A percentile compares a stretch with the other conserved stretches of the same genome.
phyloP scores from a whole-genome alignment of 2,888 invertebrate species.

The Heliconius sara region DNA sequence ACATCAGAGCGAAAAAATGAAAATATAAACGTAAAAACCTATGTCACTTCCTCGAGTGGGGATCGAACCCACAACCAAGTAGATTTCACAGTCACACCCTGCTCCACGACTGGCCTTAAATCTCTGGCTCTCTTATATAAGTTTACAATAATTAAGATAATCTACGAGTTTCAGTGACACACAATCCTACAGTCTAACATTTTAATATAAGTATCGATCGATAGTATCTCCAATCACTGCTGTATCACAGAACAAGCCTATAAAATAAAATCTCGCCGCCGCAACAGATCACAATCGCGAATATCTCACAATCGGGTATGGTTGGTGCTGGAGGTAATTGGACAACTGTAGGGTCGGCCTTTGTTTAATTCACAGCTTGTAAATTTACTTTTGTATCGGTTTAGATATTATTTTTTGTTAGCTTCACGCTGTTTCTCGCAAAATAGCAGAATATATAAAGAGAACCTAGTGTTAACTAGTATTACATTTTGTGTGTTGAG shows the following conservation, averaged over 20 bases:
- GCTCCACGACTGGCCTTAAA: too few relatives aligned
- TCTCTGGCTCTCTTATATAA: too few relatives aligned
- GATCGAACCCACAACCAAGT: too few relatives aligned
- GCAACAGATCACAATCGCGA: slow-evolving; percentile 11
- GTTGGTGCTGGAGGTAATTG: slow-evolving; percentile 19
- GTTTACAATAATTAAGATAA: slow-evolving; percentile 1
- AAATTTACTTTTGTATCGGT: neutral
- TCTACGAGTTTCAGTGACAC: neutral
- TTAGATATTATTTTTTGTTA: neutral
- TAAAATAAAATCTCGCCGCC: slow-evolving; percentile 24
- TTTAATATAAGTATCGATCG: neutral
- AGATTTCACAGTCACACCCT: too few relatives aligned
- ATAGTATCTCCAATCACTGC: slow-evolving; percentile 21
- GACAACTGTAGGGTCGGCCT: slow-evolving; percentile 7
- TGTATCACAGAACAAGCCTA: slow-evolving; percentile 15
- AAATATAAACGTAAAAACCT: too few relatives aligned
- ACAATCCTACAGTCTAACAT: neutral
- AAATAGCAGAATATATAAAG: neutral
- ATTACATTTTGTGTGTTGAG: too few relatives aligned
- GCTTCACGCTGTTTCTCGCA: neutral
- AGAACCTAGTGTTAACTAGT: neutral
- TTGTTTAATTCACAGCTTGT: slow-evolving; percentile 4
- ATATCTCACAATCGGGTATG: slow-evolving; percentile 17
- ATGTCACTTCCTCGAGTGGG: too few relatives aligned
- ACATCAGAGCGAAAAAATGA: too few relatives aligned